A percentile compares a stretch with the other conserved stretches of the same genome.
Conservation (phyloP, 2,797 vertebrate species). For the Bradypodion pumilum region DNA sequence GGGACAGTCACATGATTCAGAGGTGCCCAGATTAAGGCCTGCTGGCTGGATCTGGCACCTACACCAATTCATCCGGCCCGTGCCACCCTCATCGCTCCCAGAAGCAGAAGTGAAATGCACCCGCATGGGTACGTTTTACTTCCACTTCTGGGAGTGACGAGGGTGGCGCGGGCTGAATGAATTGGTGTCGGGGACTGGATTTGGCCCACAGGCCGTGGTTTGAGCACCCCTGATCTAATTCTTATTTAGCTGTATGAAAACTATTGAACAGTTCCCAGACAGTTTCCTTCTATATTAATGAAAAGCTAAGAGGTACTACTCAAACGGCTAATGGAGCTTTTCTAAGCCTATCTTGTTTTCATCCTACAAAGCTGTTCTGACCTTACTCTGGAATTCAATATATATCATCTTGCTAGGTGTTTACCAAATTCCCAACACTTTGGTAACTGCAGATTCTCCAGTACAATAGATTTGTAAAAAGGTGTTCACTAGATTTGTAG, state of each 20-base stretch:
- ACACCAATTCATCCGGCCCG: no score
- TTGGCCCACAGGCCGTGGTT: no score
- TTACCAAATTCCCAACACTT: background rate
- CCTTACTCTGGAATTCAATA: background rate
- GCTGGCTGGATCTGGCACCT: no score
- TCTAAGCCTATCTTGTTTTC: background rate
- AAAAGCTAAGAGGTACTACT: background rate
- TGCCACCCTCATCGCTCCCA: no score
- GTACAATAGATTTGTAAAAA: background rate
- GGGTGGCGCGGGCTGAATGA: no score
- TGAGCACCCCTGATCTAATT: no score
- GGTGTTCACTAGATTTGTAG: background rate
- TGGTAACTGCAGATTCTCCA: background rate
- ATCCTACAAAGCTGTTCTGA: background rate
- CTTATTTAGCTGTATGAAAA: background rate
- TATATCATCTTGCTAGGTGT: background rate
- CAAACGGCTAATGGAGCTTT: background rate
- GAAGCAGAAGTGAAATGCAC: no score
- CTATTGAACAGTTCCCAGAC: background rate
- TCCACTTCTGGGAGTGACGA: no score
- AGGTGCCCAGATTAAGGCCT: no score
- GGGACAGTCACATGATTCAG: no score
- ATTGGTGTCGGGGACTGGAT: no score
- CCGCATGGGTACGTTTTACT: no score
- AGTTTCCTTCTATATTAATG: background rate